Evolutionary conservation across 2,797 vertebrate genomes (phyloP).

Genomic region (Artibeus lituratus): DNA sequence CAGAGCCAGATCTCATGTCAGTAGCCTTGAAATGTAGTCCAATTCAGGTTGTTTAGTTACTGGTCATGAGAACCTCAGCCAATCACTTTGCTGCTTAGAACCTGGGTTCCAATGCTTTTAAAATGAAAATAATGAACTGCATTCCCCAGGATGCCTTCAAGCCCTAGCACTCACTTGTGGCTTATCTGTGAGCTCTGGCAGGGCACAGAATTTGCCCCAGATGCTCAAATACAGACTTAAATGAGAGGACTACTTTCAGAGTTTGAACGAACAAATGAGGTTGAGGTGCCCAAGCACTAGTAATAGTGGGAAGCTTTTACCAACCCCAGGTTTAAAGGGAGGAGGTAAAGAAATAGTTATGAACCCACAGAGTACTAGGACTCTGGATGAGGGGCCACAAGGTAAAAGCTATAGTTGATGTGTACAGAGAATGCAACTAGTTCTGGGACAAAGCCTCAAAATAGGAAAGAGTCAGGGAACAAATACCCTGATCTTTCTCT

Average conservation of each 20-base stretch:
- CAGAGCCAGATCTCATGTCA: not conserved
- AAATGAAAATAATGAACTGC: not conserved
- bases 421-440: not conserved
- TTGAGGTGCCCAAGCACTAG: not conserved
- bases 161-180: not conserved
- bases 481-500: not conserved
- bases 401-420: not conserved
- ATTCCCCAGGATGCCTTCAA: not conserved
- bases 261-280: not conserved
- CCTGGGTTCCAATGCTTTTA: not conserved
- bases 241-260: not conserved
- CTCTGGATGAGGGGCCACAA: not conserved
- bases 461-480: not conserved
- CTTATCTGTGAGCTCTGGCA: not conserved
- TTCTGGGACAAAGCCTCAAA: not conserved
- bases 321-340: not conserved
- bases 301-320: not conserved
- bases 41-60: not conserved
- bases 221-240: not conserved
- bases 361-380: not conserved
- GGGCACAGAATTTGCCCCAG: not conserved
- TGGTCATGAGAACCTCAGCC: no score
- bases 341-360: not conserved
- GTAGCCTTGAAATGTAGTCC: not conserved
- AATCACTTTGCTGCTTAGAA: not conserved